Percentiles rank a stretch among this genome's conserved stretches.
Conservation (phyloP, 1,140 invertebrate genomes). For the Telenomus remus region DNA sequence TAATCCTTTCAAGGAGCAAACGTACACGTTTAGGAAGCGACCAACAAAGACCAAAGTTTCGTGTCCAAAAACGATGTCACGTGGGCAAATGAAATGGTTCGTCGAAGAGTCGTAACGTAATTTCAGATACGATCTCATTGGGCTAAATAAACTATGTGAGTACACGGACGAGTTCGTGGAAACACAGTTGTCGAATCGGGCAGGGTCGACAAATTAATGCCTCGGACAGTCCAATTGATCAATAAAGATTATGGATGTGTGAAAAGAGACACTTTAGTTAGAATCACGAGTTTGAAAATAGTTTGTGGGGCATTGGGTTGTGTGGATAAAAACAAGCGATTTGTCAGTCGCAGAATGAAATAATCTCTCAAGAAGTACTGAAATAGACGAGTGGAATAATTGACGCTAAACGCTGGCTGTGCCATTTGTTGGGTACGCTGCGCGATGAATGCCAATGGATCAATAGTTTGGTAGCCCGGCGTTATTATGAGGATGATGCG, state of each 20-base stretch:
- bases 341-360: constrained; percentile 16
- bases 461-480: constrained; percentile 28
- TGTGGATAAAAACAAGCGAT: neutral
- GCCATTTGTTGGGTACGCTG: constrained; percentile 32
- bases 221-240: constrained; percentile 5
- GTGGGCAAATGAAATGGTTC: constrained; percentile 31
- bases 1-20: constrained; percentile 10
- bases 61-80: constrained; percentile 8
- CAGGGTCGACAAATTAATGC: constrained; percentile 9
- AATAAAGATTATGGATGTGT: too few relatives aligned
- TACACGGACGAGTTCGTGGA: constrained; percentile 7
- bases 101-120: constrained; percentile 8
- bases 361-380: constrained; percentile 13
- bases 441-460: constrained; percentile 36
- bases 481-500: constrained; percentile 30
- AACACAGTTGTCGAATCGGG: neutral
- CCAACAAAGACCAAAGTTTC: neutral
- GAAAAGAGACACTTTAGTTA: too few relatives aligned
- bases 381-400: constrained; percentile 28
- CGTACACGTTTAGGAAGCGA: constrained; percentile 25
- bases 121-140: constrained; percentile 25
- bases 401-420: constrained; percentile 23
- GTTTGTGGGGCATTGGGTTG: too few relatives aligned
- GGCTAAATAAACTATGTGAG: constrained; percentile 15
- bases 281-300: too few relatives aligned